A percentile compares a stretch with the other conserved stretches of the same genome.
phyloP scores from a whole-genome alignment of 1,140 invertebrate genomes.

The Sesamia nonagrioides region DNA sequence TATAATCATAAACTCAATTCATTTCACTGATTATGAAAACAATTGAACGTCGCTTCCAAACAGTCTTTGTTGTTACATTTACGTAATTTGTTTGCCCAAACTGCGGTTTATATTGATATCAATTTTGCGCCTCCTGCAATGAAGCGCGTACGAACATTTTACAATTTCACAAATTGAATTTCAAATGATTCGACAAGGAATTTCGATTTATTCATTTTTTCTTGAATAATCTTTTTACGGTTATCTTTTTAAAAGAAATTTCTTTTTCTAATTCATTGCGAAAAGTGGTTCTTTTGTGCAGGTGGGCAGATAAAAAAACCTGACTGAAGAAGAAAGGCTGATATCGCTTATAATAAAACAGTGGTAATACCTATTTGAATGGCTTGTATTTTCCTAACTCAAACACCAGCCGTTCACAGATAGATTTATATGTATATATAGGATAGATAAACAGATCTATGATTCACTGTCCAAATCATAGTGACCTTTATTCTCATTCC shows the following conservation, averaged over 20 bases:
- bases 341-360: too few species aligned
- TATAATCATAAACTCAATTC: neutral
- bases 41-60: slow-evolving; percentile 5
- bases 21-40: slow-evolving; percentile 14
- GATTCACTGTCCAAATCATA: too few species aligned
- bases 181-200: neutral
- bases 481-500: too few species aligned
- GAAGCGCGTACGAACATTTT: slow-evolving; percentile 3
- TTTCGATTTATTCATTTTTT: neutral
- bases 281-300: neutral
- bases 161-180: slow-evolving; percentile 36
- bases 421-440: too few species aligned
- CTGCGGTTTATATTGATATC: slow-evolving; percentile 12
- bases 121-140: slow-evolving; percentile 10
- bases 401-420: neutral
- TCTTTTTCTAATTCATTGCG: neutral
- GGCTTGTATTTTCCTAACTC: neutral
- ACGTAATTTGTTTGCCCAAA: slow-evolving; percentile 29
- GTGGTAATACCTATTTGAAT: neutral
- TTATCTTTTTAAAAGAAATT: neutral
- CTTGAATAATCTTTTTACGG: neutral
- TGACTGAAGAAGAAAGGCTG: too few species aligned
- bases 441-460: too few species aligned
- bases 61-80: slow-evolving; percentile 21
- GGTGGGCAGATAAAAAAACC: neutral